Evolutionary conservation across 2,888 invertebrate species (phyloP).

Genomic region (Aquatica leii): DNA sequence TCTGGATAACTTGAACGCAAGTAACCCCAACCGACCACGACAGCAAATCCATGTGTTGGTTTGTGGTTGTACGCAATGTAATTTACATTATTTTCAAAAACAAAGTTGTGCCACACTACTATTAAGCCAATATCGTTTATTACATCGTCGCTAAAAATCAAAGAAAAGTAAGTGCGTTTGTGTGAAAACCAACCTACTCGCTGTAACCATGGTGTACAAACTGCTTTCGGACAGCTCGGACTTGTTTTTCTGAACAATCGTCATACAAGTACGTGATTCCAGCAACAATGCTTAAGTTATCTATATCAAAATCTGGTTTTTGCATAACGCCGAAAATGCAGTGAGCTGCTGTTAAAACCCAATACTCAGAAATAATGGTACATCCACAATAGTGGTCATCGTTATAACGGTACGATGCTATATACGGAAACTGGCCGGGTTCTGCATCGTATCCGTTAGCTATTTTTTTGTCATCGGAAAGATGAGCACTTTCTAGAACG

Average conservation of each 20-base stretch:
- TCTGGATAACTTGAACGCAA: neutral
- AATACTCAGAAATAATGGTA: neutral
- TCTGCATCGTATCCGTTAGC: neutral
- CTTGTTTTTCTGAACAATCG: neutral
- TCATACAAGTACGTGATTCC: neutral
- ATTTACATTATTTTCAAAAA: neutral
- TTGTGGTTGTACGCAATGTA: no score
- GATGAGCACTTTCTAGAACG: no score
- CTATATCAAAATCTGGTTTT: neutral
- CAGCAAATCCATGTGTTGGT: neutral
- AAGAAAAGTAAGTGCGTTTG: neutral
- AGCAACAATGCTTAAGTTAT: neutral
- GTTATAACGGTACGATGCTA: neutral
- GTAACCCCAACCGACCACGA: neutral
- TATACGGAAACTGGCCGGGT: neutral
- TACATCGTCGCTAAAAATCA: neutral
- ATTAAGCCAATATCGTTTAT: neutral
- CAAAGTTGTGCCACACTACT: neutral
- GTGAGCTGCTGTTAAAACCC: slow-evolving; percentile 8
- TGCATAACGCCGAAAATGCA: neutral
- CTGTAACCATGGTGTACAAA: neutral
- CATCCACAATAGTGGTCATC: slow-evolving; percentile 5
- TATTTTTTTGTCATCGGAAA: neutral
- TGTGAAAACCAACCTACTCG: neutral
- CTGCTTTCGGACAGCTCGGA: neutral